Base-by-base conservation (phyloP, 2,888 invertebrate species). In the Entomobrya proxima region DNA sequence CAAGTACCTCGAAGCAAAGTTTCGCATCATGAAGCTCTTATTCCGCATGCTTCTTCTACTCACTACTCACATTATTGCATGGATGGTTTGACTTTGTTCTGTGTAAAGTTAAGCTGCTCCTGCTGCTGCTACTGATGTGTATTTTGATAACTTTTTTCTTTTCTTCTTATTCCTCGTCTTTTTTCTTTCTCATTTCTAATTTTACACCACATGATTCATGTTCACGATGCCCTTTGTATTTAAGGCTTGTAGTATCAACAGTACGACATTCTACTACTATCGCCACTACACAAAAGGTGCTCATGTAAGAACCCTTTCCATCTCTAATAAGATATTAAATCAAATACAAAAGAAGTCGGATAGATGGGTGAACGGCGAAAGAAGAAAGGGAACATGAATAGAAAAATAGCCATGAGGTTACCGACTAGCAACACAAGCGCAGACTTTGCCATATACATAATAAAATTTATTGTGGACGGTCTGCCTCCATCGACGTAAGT, bases 251-350 rank as follows among this genome's bases (percentile, higher is more conserved):
- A 47, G 30, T 27, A 30, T 30, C 47, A 72, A 47, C 13, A 72
- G 18, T 40, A 35, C 50, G 27, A 44, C n/a, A 72, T 21, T 69
- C 30, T 72, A 40, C 44, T 15, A 11, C 44, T 40, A 11, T 30
- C 27, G n/a, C 30, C n/a, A 21, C 44, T 47, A 21, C 27, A 37
- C 76, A 58, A 40, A 58, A 37, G 58, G 58, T 55, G 58, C 58
- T 50, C 37, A 58, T 76, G 44, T 76, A 67, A 30, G 50, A 40
- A 21, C 21, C 18, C 52, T 35, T 79, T 52, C 50, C 27, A 35
- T 21, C 27, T 18, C 55, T 82, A 82, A 82, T 61, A 82, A 82
- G 82, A 82, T 75, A 82, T 82, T 82, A 82, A 75, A 82, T 82
- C 82, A 82, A 64, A 61, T 74, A 82, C 82, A 82, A 82, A 82